Base-by-base conservation (phyloP, 2,888 invertebrate genomes). In the Lycophotia porphyrea region DNA sequence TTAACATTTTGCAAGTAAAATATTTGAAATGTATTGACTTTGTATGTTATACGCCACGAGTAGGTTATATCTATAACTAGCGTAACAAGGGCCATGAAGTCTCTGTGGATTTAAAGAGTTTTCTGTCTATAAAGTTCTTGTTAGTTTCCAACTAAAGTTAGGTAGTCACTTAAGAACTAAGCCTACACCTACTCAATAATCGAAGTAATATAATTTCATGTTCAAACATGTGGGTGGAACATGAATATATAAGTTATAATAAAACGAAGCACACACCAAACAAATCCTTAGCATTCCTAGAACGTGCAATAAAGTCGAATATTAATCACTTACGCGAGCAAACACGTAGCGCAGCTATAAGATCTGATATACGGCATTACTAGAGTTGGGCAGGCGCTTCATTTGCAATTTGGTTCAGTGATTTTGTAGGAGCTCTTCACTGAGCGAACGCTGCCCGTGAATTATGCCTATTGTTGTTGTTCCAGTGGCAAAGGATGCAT, bases 321-420 rank as follows among this genome's bases (percentile, higher is more conserved):
- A 88, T 87, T 86, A 88, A 88, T 88, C 87, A 87, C 87, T 86
- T 83, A 86, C 27, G 80, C 79, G 84, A 77, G 82, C 81, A 88
- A 87, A 86, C 81, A 85, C 87, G 84, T 88, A 86, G 81, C 75
- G 60, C 58, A 67, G 80, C 81, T 80, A 85, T 86, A 89, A 89
- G 90, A 89, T 89, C 88, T 88, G 88, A 85, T 88, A 88, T 84
- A 88, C 86, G 78, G 87, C 69, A 80, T 88, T 83, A 87, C 88
- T 82, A 80, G 80, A 76, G 86, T 87, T 86, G 84, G 87, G 86
- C 87, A 84, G 87, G 86, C 84, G 90, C 91, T 94, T 93, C 93
- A 93, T 94, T 94, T 93, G 92, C 91, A 92, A 93, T 93, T 94
- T 93, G 93, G 94, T 93, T 92, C 93, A 93, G 92, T 93, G 94